A percentile compares a stretch with the other conserved stretches of the same genome.
phyloP scores from a whole-genome alignment of 2,113 vertebrate genomes.

The Typhlomys cinereus region DNA sequence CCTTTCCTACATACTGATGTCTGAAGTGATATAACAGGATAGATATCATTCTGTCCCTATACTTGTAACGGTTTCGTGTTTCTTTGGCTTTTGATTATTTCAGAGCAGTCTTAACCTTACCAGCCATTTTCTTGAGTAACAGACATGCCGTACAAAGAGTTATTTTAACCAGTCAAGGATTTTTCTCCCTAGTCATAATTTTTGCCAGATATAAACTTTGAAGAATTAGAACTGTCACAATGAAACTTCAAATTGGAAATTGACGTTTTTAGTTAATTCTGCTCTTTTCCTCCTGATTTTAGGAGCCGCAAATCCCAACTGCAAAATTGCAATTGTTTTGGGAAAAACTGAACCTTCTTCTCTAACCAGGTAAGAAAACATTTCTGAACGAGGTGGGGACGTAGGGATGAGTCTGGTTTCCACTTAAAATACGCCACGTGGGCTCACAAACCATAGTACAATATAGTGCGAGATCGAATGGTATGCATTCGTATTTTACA shows the following conservation, averaged over 20 bases:
- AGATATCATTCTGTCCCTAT: not conserved
- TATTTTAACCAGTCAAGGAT: constrained; percentile 5
- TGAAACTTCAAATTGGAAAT: constrained; percentile 33
- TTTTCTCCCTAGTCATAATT: not conserved
- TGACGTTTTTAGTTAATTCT: constrained; percentile 12
- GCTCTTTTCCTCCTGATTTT: constrained; percentile 64
- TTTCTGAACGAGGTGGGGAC: not conserved
- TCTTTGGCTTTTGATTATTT: not conserved
- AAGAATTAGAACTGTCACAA: not conserved
- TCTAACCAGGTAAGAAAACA: constrained; percentile 86
- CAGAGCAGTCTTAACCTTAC: not conserved
- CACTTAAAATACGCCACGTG: not conserved
- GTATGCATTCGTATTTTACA: not conserved
- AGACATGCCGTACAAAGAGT: not conserved
- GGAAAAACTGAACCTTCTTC: constrained; percentile 85
- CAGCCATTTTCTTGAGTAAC: not conserved
- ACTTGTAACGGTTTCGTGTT: not conserved
- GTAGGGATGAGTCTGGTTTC: not conserved
- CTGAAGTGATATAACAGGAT: not conserved
- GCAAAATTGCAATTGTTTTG: constrained; percentile 94
- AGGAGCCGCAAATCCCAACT: constrained; percentile 93
- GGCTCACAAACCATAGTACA: not conserved
- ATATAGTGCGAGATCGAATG: not conserved
- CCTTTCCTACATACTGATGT: not conserved
- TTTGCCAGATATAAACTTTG: constrained; percentile 5